These are phyloP conservation scores for Miltochrista miniata DNA, from an alignment of 2,888 invertebrate genomes.

Conservation along the genomic window DNA sequence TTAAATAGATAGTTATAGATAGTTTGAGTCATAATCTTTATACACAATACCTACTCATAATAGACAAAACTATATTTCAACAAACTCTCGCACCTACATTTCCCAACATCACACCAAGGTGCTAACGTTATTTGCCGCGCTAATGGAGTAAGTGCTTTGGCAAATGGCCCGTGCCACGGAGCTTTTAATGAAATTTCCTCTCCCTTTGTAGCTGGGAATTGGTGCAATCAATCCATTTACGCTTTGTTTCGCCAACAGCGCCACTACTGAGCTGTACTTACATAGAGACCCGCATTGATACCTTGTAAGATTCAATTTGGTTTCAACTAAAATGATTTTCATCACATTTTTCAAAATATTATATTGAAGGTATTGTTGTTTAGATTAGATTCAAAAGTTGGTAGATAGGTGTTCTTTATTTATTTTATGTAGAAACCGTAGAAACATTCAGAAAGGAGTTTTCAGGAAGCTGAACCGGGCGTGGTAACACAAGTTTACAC, in stretches of 20 bases:
- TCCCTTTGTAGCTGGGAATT: constrained; percentile 81
- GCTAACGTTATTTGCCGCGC: constrained; percentile 75
- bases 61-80: background rate
- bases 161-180: constrained; percentile 79
- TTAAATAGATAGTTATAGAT: too few relatives aligned
- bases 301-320: constrained; percentile 64
- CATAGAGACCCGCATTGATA: constrained; percentile 22
- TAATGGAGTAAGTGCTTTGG: constrained; percentile 81
- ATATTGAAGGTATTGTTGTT: too few relatives aligned
- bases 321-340: constrained; percentile 56
- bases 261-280: constrained; percentile 39
- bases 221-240: constrained; percentile 84
- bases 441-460: too few relatives aligned
- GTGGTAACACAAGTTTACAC: too few relatives aligned
- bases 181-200: constrained; percentile 81
- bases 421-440: too few relatives aligned
- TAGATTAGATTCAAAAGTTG: too few relatives aligned
- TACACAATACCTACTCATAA: too few relatives aligned
- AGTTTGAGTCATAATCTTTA: too few relatives aligned
- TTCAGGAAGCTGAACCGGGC: too few relatives aligned
- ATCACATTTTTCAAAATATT: too few relatives aligned
- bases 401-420: too few relatives aligned
- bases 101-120: constrained; percentile 61
- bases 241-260: constrained; percentile 82
- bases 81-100: constrained; percentile 28